A percentile compares a stretch with the other conserved stretches of the same genome.
phyloP scores from a whole-genome alignment of 92 coral and sea anemone genomes.

The Virgularia gustaviana region DNA sequence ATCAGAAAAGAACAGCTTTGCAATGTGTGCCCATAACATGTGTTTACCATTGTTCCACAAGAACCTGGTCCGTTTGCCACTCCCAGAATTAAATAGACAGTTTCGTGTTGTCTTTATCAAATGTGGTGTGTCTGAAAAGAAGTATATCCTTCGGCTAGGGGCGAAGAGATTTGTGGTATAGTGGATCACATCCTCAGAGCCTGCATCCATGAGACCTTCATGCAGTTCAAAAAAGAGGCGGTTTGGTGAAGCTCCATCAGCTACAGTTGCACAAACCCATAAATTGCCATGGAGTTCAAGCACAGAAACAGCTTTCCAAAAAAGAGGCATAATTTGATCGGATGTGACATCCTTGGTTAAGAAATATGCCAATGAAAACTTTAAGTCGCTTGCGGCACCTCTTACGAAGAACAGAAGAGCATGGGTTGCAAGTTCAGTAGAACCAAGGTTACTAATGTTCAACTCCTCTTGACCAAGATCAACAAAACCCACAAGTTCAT shows the following conservation, averaged over 20 bases:
- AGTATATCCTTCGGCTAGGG: constrained; percentile 11
- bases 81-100: constrained; percentile 47
- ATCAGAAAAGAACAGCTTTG: constrained; percentile 17
- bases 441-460: background rate
- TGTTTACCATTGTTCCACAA: constrained; percentile 52
- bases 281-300: background rate
- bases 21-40: constrained; percentile 47
- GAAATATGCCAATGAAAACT: constrained; percentile 1
- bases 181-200: constrained; percentile 17
- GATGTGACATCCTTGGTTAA: background rate
- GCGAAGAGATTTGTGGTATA: constrained; percentile 33
- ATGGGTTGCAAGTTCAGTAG: constrained; percentile 18
- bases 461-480: constrained; percentile 29
- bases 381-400: constrained; percentile 35
- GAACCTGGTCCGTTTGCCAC: constrained; percentile 42
- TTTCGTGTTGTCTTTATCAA: constrained; percentile 50
- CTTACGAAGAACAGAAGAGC: constrained; percentile 15
- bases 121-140: constrained; percentile 40
- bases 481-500: constrained; percentile 20
- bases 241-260: constrained; percentile 23
- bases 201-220: constrained; percentile 12
- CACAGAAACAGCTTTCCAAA: constrained; percentile 12
- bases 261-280: constrained; percentile 11
- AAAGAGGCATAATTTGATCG: constrained; percentile 16
- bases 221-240: background rate